Base-by-base conservation (phyloP, 2,888 invertebrate genomes). In the Hypercompe scribonia region DNA sequence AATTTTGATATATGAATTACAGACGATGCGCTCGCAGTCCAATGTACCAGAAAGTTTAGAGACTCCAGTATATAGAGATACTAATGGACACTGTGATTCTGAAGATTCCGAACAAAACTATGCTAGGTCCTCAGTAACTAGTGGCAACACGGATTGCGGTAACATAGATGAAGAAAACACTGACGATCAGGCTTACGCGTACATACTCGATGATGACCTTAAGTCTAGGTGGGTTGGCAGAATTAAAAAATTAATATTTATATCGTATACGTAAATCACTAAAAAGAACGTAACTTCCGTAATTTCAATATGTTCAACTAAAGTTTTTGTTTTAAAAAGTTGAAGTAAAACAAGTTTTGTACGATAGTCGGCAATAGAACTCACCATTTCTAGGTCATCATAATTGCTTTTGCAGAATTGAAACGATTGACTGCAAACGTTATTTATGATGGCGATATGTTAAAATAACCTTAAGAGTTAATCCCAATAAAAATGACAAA, bases 1-100 rank as follows among this genome's bases (percentile, higher is more conserved):
- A 91, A 96, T 97, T 92, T 94, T 97, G 84, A 97, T 97, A 85
- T 96, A 97, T 77, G 97, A 97, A 88, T 88, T 97, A 90, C 96
- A 97, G 84, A 96, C 96, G 72, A 97, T 97, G 97, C 96, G 96
- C 74, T 95, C 95, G 68, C 93, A 93, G 79, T 90, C 94, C 0
- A 92, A 92, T 79, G 92, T 95, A 75, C 92, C 93, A 10, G 92
- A 93, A 46, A 79, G 74, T 67, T 77, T 91, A 70, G 92, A 92
- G 24, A 58, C 79, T 34, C 86, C 86, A 65, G 90, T 91, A 68
- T 82, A 83, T 63, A 80, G 86, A 28, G 92, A 93, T 66, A 88
- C 80, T 74, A 92, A 91, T 77, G 92, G 90, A 68, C 90, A 89
- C 70, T 93, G 92, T 77, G 95, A 94, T 81, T 95, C 95, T 15